These are phyloP conservation scores for Sciurus niger DNA, from an alignment of 2,113 vertebrate genomes.

Conservation along the genomic window DNA sequence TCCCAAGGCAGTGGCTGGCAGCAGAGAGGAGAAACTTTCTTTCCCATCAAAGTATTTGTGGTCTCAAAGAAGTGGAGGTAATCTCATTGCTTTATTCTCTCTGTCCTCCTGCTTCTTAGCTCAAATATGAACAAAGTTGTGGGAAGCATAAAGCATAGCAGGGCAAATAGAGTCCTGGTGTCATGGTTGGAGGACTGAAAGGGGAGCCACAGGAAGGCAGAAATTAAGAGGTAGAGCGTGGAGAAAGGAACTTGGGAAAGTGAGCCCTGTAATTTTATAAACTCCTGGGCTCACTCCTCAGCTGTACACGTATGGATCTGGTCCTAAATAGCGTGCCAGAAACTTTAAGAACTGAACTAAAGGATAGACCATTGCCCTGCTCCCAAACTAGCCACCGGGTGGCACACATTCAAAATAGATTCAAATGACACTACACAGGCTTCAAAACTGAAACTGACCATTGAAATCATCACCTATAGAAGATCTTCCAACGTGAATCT, in stretches of 20 bases:
- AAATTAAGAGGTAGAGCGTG: not conserved
- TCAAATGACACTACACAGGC: not conserved
- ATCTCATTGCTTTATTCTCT: not conserved
- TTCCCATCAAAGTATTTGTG: not conserved
- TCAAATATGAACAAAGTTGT: not conserved
- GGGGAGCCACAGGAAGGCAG: not conserved
- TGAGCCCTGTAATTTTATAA: not conserved
- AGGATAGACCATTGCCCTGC: not conserved
- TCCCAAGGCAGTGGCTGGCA: not conserved
- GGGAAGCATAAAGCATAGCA: not conserved
- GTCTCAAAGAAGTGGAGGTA: not conserved
- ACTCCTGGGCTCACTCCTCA: not conserved
- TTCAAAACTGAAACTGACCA: not conserved
- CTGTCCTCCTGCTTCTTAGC: not conserved
- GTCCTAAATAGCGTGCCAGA: not conserved
- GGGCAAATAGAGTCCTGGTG: not conserved
- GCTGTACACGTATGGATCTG: not conserved
- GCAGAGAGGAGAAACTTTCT: not conserved
- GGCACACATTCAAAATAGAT: not conserved
- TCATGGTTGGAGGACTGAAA: slow-evolving; percentile 4
- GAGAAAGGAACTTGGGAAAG: not conserved
- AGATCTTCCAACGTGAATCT: not conserved
- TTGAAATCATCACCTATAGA: not conserved
- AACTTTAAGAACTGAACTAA: not conserved
- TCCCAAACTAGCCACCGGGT: not conserved